A percentile compares a stretch with the other conserved stretches of the same genome.
Evolutionary conservation across 2,797 vertebrate genomes (phyloP).

Genomic region (Lophius americanus): DNA sequence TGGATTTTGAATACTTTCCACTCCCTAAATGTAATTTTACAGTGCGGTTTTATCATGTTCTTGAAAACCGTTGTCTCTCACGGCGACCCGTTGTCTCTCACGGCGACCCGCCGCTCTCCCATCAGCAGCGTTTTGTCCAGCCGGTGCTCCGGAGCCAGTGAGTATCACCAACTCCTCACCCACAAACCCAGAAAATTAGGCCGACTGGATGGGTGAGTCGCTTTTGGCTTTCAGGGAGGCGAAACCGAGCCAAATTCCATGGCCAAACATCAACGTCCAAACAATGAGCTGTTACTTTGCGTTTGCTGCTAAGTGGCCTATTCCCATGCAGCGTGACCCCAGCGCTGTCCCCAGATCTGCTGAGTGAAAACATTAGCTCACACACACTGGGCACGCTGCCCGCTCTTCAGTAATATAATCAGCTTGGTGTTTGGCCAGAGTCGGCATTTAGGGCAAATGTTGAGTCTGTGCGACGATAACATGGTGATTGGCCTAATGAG

Average conservation of each 20-base stretch:
- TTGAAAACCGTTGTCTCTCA: too few species aligned
- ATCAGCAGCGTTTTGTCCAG: conserved; percentile 45
- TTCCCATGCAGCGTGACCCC: conserved; percentile 57
- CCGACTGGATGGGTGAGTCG: conserved; percentile 25
- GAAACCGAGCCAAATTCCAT: conserved; percentile 36
- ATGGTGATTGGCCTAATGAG: conserved; percentile 37
- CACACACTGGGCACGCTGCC: conserved; percentile 41
- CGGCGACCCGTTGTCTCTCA: too few species aligned
- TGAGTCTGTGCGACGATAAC: conserved; percentile 41
- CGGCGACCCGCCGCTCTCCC: neutral
- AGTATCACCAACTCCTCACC: neutral
- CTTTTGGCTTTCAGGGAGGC: conserved; percentile 30
- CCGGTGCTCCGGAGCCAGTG: conserved; percentile 34
- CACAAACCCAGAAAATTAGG: conserved; percentile 9
- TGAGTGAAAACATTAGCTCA: conserved; percentile 62
- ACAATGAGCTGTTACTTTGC: conserved; percentile 49
- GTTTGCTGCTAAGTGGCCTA: conserved; percentile 52
- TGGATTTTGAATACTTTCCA: neutral
- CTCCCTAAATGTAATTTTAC: conserved; percentile 8
- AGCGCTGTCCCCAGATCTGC: conserved; percentile 51
- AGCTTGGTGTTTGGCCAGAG: conserved; percentile 50
- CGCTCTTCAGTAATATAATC: conserved; percentile 59
- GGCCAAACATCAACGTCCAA: conserved; percentile 47
- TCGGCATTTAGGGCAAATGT: conserved; percentile 57
- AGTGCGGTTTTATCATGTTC: neutral